Conservation (phyloP, 2,113 vertebrate genomes). For the Antigone vipio region DNA sequence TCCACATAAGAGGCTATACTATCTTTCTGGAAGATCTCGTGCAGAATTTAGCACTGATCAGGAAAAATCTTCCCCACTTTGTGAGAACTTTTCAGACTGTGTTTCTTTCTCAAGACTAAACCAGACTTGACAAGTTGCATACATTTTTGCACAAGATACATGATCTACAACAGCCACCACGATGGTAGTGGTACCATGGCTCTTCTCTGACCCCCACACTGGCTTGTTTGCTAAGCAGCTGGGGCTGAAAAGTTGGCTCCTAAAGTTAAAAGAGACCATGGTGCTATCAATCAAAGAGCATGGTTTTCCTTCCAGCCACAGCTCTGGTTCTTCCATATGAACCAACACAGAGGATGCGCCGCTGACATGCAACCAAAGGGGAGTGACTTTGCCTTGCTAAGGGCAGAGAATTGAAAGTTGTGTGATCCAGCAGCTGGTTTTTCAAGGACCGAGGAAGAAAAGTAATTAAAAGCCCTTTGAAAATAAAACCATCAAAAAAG, state of each 20-base stretch:
- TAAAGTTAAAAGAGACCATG: not conserved
- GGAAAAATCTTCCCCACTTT: not conserved
- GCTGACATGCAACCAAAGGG: not conserved
- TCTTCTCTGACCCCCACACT: not conserved
- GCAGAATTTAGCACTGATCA: not conserved
- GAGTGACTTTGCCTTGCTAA: not conserved
- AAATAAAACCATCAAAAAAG: not conserved
- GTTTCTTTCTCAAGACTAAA: not conserved
- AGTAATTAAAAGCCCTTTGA: not conserved
- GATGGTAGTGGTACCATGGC: not conserved
- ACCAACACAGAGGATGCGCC: rapidly evolving
- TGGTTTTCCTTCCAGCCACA: not conserved
- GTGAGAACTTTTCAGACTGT: not conserved
- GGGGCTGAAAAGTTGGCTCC: not conserved
- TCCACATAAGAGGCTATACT: not conserved
- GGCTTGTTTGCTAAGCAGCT: not conserved
- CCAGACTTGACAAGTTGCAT: not conserved
- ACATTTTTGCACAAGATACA: not conserved
- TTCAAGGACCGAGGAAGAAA: not conserved
- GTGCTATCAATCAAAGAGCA: not conserved
- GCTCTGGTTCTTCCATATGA: not conserved
- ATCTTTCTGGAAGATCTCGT: not conserved
- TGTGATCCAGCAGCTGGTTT: not conserved
- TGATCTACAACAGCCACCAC: not conserved
- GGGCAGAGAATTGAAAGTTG: not conserved